These are phyloP conservation scores for Protonibea diacanthus DNA, from an alignment of 2,797 vertebrate genomes.

Conservation along the genomic window DNA sequence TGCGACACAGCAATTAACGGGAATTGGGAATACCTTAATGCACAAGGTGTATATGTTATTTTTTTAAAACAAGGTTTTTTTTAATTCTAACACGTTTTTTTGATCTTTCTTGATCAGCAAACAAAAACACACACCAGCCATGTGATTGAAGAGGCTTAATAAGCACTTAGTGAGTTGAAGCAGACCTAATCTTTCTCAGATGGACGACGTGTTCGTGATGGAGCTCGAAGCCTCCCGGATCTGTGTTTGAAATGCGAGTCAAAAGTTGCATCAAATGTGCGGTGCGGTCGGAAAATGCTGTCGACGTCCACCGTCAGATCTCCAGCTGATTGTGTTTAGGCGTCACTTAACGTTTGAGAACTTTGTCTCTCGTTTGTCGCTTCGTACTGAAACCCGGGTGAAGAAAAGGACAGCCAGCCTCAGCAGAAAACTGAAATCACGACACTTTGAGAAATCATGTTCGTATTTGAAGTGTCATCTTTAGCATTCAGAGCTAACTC, in stretches of 20 bases:
- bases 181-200: slow-evolving; percentile 40
- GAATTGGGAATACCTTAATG: slow-evolving; percentile 60
- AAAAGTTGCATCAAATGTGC: background rate
- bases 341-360: no score
- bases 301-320: background rate
- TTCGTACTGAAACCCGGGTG: no score
- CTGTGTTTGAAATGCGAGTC: background rate
- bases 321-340: background rate
- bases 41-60: slow-evolving; percentile 61
- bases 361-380: no score
- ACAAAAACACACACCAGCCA: slow-evolving; percentile 47
- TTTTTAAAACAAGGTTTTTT: slow-evolving; percentile 30
- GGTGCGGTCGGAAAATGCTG: background rate
- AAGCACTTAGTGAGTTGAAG: slow-evolving; percentile 52
- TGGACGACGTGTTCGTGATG: slow-evolving; percentile 43
- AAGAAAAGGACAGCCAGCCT: no score
- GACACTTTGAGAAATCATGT: no score
- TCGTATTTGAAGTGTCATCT: no score
- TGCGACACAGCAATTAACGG: slow-evolving; percentile 44
- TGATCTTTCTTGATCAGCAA: slow-evolving; percentile 45
- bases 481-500: no score
- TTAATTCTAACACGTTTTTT: slow-evolving; percentile 44
- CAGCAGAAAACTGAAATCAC: no score
- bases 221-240: slow-evolving; percentile 24
- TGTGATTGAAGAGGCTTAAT: slow-evolving; percentile 52